Conservation (phyloP, 2,113 vertebrate species). For the Corythoichthys intestinalis region DNA sequence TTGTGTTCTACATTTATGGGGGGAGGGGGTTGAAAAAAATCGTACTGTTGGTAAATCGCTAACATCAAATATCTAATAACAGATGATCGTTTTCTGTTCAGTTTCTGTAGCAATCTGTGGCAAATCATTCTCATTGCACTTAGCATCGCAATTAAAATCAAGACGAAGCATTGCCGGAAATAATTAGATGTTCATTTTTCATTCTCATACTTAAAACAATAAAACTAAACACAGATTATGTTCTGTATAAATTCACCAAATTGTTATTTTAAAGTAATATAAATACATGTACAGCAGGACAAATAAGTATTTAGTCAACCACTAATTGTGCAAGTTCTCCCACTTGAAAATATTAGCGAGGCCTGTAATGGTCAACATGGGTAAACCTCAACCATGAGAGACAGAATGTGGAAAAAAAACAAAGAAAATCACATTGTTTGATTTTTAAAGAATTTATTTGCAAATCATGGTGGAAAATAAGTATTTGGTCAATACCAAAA, state of each 20-base stretch:
- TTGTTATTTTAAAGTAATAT: neutral
- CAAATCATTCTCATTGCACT: slow-evolving; percentile 47
- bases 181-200: slow-evolving; percentile 25
- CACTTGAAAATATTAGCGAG: no score
- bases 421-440: no score
- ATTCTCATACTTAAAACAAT: slow-evolving; percentile 11
- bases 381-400: no score
- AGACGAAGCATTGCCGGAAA: neutral
- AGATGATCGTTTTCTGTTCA: slow-evolving; percentile 16
- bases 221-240: slow-evolving; percentile 11
- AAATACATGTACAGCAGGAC: neutral
- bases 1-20: slow-evolving; percentile 13
- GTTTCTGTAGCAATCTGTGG: slow-evolving; percentile 60
- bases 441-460: no score
- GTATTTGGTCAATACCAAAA: no score
- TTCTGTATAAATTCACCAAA: neutral
- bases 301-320: no score
- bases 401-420: no score
- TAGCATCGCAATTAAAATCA: neutral
- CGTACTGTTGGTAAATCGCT: slow-evolving; percentile 12
- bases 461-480: no score
- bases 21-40: neutral
- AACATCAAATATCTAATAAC: slow-evolving; percentile 16
- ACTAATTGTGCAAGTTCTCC: no score
- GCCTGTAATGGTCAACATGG: no score